Evolutionary conservation across 2,113 vertebrate species (phyloP).

Genomic region (Lucifuga dentata): DNA sequence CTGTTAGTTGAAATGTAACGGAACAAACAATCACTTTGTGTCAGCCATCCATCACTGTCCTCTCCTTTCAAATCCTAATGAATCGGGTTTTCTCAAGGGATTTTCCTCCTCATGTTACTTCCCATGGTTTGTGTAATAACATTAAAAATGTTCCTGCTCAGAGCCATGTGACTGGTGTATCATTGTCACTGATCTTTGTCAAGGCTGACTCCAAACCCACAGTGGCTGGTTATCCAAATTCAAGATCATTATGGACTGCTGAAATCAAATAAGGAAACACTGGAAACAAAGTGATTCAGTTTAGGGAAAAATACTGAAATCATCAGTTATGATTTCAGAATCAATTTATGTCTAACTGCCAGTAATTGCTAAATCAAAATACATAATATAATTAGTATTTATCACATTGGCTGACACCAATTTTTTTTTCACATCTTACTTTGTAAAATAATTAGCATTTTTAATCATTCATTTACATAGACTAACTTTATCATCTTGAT

Average conservation of each 20-base stretch:
- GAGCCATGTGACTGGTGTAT: constrained; percentile 32
- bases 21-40: constrained; percentile 34
- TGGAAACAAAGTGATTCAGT: neutral
- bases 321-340: too few relatives aligned
- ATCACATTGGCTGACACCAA: too few relatives aligned
- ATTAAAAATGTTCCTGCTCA: constrained; percentile 61
- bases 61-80: constrained; percentile 12
- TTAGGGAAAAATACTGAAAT: neutral
- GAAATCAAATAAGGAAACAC: neutral
- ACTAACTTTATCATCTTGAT: too few relatives aligned
- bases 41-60: constrained; percentile 16
- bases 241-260: neutral
- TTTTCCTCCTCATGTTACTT: constrained; percentile 21
- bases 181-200: constrained; percentile 14
- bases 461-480: too few relatives aligned
- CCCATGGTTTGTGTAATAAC: constrained; percentile 30
- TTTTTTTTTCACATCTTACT: too few relatives aligned
- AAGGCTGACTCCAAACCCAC: constrained; percentile 7
- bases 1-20: constrained; percentile 38
- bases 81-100: constrained; percentile 7
- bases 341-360: too few relatives aligned
- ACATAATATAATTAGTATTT: neutral
- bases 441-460: too few relatives aligned
- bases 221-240: neutral
- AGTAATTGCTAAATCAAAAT: too few relatives aligned